Percentiles rank a stretch among this genome's conserved stretches.
phyloP scores from a whole-genome alignment of 2,888 invertebrate genomes.

The Sinohyriopsis cumingii region DNA sequence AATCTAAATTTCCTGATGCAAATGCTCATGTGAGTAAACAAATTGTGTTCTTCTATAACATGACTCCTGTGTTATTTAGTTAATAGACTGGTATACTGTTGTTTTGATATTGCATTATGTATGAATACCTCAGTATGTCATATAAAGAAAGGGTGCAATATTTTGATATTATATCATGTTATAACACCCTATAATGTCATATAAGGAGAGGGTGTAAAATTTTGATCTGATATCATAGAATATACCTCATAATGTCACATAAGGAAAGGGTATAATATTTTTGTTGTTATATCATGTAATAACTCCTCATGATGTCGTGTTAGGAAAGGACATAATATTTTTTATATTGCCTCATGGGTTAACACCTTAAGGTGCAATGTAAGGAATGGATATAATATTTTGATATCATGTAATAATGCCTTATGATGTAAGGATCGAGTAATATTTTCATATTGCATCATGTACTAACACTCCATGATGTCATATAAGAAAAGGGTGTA shows the following conservation, averaged over 20 bases:
- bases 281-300: neutral
- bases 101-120: neutral
- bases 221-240: neutral
- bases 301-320: neutral
- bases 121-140: neutral
- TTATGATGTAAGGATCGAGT: too few relatives aligned
- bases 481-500: neutral
- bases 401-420: too few relatives aligned
- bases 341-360: neutral
- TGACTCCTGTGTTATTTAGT: constrained; percentile 10
- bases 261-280: neutral
- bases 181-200: neutral
- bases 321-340: too few relatives aligned
- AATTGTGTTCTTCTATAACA: constrained; percentile 2
- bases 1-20: constrained; percentile 19
- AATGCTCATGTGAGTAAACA: constrained; percentile 37
- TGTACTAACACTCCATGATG: neutral
- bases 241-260: neutral
- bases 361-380: neutral
- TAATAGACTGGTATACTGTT: too few relatives aligned
- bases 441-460: neutral
- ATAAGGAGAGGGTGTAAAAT: neutral
- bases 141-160: neutral
- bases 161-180: neutral
- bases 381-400: too few relatives aligned